Conservation (phyloP, 2,888 invertebrate genomes). For the Microplitis manilae region DNA sequence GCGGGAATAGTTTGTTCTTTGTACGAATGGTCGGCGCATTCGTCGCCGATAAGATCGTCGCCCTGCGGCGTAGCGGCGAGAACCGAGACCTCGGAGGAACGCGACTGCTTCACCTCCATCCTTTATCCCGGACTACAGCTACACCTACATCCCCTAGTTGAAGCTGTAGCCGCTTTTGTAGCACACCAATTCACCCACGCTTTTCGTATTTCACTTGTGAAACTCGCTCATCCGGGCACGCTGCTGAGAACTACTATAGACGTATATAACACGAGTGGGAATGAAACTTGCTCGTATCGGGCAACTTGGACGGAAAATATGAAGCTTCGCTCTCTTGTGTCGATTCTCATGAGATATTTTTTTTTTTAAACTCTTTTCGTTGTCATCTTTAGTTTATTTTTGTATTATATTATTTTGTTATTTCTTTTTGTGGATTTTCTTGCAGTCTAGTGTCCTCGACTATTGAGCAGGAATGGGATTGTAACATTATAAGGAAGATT, state of each 20-base stretch:
- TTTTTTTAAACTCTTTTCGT: constrained; percentile 5
- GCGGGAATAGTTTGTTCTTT: constrained; percentile 33
- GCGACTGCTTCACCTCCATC: constrained; percentile 17
- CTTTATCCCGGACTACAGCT: not conserved
- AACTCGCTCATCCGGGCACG: constrained; percentile 46
- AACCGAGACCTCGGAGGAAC: constrained; percentile 39
- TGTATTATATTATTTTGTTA: constrained; percentile 25
- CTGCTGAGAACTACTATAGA: constrained; percentile 8
- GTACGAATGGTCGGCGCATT: constrained; percentile 46
- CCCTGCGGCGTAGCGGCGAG: constrained; percentile 31
- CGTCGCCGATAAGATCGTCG: constrained; percentile 50
- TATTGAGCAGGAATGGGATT: constrained; percentile 30
- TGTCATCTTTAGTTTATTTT: constrained; percentile 21
- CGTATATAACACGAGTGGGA: constrained; percentile 11
- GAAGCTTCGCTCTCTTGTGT: constrained; percentile 42
- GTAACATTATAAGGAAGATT: not conserved
- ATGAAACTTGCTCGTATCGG: constrained; percentile 40
- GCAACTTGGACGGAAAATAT: constrained; percentile 50
- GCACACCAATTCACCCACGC: constrained; percentile 19
- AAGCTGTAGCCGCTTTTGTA: constrained; percentile 5
- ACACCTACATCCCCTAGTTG: constrained; percentile 10
- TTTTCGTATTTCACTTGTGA: constrained; percentile 48
- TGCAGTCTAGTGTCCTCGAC: not conserved
- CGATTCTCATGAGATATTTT: constrained; percentile 22
- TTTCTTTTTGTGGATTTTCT: not conserved